These are phyloP conservation scores for Sebastes reedi DNA, from an alignment of 2,797 vertebrate genomes.

Conservation along the genomic window DNA sequence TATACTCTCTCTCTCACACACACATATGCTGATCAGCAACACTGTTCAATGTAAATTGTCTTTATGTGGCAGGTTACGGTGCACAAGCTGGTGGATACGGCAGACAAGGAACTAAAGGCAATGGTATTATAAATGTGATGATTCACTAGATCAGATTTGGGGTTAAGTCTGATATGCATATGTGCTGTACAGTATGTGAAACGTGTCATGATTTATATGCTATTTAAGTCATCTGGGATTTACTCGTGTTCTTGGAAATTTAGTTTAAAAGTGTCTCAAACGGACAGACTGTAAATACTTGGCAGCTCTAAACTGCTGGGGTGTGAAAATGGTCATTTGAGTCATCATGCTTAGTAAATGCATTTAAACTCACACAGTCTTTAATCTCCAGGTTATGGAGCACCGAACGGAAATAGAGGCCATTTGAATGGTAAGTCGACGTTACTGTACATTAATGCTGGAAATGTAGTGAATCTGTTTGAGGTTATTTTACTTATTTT, in stretches of 20 bases:
- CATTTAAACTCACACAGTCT: background rate
- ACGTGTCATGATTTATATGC: background rate
- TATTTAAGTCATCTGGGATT: background rate
- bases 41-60: background rate
- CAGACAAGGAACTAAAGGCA: conserved; percentile 60
- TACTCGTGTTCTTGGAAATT: background rate
- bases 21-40: background rate
- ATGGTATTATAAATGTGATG: conserved; percentile 18
- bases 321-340: background rate
- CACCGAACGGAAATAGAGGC: conserved; percentile 28
- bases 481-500: background rate
- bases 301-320: background rate
- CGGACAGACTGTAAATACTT: background rate
- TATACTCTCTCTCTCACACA: background rate
- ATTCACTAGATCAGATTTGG: background rate
- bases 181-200: background rate
- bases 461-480: background rate
- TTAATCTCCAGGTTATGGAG: conserved; percentile 32
- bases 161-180: background rate
- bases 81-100: conserved; percentile 39
- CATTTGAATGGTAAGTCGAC: conserved; percentile 4
- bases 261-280: background rate
- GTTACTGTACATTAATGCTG: background rate
- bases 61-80: conserved; percentile 41
- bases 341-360: background rate